These are phyloP conservation scores for Bos taurus DNA, from an alignment of 2,113 vertebrate genomes.

Conservation along the genomic window ARS-UCD2.0 NC_037331.1:22327001-22327500, in stretches of 20 bases:
- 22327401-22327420: not conserved
- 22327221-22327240: not conserved
- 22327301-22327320: not conserved
- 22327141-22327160: not conserved
- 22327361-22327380: not conserved
- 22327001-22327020: not conserved
- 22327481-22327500: not conserved
- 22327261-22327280: not conserved
- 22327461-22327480: not conserved
- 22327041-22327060: not conserved
- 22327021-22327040: not conserved
- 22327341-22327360: not conserved
- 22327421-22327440: not conserved
- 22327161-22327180: not conserved
- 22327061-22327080: not conserved
- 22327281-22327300: rapidly evolving
- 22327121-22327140: not conserved
- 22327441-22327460: not conserved
- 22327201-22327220: not conserved
- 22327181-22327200: not conserved
- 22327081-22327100: rapidly evolving
- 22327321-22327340: not conserved
- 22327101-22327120: not conserved
- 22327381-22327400: not conserved
- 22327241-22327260: not conserved